Percentiles rank a stretch among this genome's conserved stretches.
phyloP scores from a whole-genome alignment of 2,888 invertebrate genomes.

The Cataglyphis livida region DNA sequence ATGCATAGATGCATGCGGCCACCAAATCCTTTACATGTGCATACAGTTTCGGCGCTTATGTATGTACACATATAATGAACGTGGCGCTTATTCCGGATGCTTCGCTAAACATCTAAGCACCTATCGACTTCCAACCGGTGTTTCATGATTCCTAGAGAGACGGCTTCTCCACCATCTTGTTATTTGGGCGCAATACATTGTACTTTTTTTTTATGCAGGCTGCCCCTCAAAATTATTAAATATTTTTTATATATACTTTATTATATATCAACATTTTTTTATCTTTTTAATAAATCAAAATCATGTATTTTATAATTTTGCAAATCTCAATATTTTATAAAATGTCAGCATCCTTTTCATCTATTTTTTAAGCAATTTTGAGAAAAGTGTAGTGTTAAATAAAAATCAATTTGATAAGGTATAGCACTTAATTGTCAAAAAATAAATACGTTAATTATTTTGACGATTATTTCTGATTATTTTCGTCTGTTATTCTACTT shows the following conservation, averaged over 20 bases:
- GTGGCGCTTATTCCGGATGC: slow-evolving; percentile 43
- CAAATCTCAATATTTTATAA: background rate
- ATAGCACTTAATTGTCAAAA: background rate
- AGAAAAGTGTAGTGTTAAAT: background rate
- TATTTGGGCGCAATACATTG: background rate
- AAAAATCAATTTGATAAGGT: background rate
- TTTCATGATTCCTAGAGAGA: background rate
- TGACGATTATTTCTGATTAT: background rate
- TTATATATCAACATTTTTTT: background rate
- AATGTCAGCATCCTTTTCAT: background rate
- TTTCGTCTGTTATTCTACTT: background rate
- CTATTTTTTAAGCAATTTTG: background rate
- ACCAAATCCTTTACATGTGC: slow-evolving; percentile 28
- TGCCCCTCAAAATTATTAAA: background rate
- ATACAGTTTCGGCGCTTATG: slow-evolving; percentile 23
- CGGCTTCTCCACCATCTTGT: slow-evolving; percentile 27
- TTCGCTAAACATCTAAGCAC: slow-evolving; percentile 47
- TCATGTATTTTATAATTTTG: background rate
- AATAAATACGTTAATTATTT: background rate
- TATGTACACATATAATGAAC: slow-evolving; percentile 47
- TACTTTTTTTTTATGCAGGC: background rate
- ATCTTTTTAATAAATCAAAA: background rate
- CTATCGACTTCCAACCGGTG: slow-evolving; percentile 52
- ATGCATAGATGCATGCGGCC: slow-evolving; percentile 21
- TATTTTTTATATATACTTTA: background rate